Base-by-base conservation (phyloP, 2,888 invertebrate species). In the Acleris literana region DNA sequence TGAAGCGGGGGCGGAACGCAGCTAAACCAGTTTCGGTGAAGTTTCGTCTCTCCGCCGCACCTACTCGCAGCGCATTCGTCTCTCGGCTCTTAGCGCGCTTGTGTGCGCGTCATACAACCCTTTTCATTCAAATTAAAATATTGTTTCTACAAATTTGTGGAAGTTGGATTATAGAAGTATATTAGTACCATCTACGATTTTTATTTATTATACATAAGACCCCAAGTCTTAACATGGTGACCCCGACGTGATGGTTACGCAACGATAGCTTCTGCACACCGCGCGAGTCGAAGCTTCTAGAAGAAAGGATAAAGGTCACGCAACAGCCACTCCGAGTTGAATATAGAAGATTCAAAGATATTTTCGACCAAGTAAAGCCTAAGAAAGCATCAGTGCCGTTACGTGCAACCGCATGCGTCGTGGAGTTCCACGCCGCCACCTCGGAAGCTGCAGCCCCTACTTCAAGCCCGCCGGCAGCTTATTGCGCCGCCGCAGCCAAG, bases 211-310 rank as follows among this genome's bases (percentile, higher is more conserved):
- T 33, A 11, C 1, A 33, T 33, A 33, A 33, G 33, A 33, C 33
- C 33, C 33, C 33, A 33, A 33, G 33, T 33, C 33, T 33, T 33
- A 33, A 33, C 33, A 33, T 18, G 48, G 48, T 18, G 48, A 48
- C 18, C 48, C 18, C 48, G 48, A 48, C 48, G 48, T 48, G 48
- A 48, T 48, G 33, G 33, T 33, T 48, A 48, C 48, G 48, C 48
- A 48, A 48, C 48, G 5, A 18, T 17, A 48, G 18, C 48, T 48
- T 48, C 48, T 33, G 18, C 48, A n/a, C 48, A 18, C 48, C n/a
- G 17, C 48, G 48, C n/a, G n/a, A 48, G 48, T 48, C 48, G 48
- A 48, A 48, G 48, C 48, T 48, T 48, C 48, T 7, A 48, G 48
- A 48, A 17, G 5, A 17, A 17, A n/a, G 48, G 17, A 48, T 18